phyloP scores from a whole-genome alignment of 2,113 vertebrate species.

The Lasiurus cinereus region DNA sequence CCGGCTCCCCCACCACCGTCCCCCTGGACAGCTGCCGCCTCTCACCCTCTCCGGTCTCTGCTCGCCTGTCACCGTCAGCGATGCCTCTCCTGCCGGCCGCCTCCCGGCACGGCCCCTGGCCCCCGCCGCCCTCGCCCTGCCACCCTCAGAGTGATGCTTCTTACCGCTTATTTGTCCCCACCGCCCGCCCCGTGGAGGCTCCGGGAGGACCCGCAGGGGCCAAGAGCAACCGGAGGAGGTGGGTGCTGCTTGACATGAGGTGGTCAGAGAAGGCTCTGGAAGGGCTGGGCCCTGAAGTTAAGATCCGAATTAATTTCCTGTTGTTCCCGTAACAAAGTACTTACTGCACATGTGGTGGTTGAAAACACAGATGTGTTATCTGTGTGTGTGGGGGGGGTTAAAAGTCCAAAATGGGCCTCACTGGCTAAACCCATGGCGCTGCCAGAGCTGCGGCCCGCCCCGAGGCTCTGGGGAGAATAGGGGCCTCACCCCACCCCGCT shows the following conservation, averaged over 20 bases:
- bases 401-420: neutral
- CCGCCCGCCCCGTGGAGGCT: neutral
- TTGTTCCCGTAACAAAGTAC: neutral
- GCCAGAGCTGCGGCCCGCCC: neutral
- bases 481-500: neutral
- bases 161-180: neutral
- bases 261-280: neutral
- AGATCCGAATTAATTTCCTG: neutral
- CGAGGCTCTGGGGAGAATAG: neutral
- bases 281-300: neutral
- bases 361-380: neutral
- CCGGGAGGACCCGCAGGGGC: too few relatives aligned
- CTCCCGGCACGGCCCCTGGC: fast-evolving
- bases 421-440: neutral
- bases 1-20: neutral
- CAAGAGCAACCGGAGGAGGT: too few relatives aligned
- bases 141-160: neutral
- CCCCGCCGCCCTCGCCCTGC: neutral
- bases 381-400: neutral
- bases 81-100: neutral
- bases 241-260: too few relatives aligned
- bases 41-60: neutral
- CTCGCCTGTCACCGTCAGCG: neutral
- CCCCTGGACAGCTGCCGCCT: neutral
- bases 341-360: neutral